Conservation (phyloP, 2,113 vertebrate species). For the Chlorodrepanis virens region DNA sequence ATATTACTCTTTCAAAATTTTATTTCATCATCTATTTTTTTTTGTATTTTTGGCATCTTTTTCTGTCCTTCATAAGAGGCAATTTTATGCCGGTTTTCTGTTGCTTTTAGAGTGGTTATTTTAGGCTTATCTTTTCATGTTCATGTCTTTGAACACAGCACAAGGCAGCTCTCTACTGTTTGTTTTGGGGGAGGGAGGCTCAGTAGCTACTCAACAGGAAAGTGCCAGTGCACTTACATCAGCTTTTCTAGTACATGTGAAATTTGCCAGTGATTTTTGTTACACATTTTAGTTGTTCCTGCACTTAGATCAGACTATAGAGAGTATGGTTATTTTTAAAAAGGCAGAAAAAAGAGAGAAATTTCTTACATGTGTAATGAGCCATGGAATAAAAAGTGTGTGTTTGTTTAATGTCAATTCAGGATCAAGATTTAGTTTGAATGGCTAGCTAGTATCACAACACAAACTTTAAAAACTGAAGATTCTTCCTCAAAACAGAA, state of each 20-base stretch:
- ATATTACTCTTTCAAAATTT: neutral
- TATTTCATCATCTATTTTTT: neutral
- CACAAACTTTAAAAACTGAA: neutral
- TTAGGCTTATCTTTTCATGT: slow-evolving; percentile 13
- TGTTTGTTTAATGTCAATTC: neutral
- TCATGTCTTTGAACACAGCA: neutral
- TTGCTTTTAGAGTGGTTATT: slow-evolving; percentile 25
- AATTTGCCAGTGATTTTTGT: neutral
- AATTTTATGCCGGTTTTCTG: neutral
- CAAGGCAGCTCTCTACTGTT: neutral
- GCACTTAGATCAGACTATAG: neutral
- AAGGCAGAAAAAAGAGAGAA: neutral
- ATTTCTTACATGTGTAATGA: neutral
- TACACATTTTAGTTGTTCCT: neutral
- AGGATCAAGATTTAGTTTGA: neutral
- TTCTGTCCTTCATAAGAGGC: neutral
- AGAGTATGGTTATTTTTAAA: neutral
- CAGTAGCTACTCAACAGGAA: neutral
- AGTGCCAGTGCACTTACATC: neutral
- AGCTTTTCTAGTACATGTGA: neutral
- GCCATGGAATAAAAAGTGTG: neutral
- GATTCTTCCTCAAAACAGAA: neutral
- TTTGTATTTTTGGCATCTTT: neutral
- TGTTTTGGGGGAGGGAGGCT: slow-evolving; percentile 7
- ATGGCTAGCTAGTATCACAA: neutral